Evolutionary conservation across 2,888 invertebrate genomes (phyloP), one percentile per base, ranked within the genome.

Genomic region (Thecocarcelia acutangulata): DNA sequence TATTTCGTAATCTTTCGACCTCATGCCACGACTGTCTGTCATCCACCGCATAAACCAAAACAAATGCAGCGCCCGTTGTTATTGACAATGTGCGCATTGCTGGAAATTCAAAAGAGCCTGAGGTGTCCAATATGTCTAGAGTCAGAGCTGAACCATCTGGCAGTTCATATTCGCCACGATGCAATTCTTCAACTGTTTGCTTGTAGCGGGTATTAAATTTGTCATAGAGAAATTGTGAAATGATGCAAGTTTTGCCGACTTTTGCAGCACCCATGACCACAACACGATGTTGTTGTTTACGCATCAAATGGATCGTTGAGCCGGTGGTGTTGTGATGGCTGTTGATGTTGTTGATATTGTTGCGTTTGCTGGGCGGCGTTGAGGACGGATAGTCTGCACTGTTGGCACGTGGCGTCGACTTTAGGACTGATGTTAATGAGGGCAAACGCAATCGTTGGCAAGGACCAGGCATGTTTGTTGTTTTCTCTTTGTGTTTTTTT

Each of bases 1-100:
- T 91, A 64, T 92, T 90, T 6, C 93, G 88, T 13, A 93, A 88
- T n/a, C 91, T 88, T 50, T 91, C 89, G 58, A 93, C 92, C 85
- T 93, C 93, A 77, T 91, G 90, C 88, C 93, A 94, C 9, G 94
- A 93, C 64, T 91, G 91, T 9, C 91, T 91, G 84, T 94, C 93
- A 85, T 93, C 93, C 0, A 94, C 92, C 54, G 93, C 92, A 90
- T 94, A 95, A 19, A 95, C 95, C 24, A 95, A 91, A 59, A 95
- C 92, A 88, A 95, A 95, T 63, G 94, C 95, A 86, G 94, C 94
- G 9, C 94, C 94, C n/a, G 93, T 94, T 59, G 94, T 93, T 83
- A 95, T 95, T 46, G 94, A 94, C 48, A 95, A 91, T 50, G 94
- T 92, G 82, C 94, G 91, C 95, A 95, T 95, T 46, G 95, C 95